Evolutionary conservation across 2,888 invertebrate genomes (phyloP), one percentile per base, ranked within the genome.

Genomic region (Spisula solida): DNA sequence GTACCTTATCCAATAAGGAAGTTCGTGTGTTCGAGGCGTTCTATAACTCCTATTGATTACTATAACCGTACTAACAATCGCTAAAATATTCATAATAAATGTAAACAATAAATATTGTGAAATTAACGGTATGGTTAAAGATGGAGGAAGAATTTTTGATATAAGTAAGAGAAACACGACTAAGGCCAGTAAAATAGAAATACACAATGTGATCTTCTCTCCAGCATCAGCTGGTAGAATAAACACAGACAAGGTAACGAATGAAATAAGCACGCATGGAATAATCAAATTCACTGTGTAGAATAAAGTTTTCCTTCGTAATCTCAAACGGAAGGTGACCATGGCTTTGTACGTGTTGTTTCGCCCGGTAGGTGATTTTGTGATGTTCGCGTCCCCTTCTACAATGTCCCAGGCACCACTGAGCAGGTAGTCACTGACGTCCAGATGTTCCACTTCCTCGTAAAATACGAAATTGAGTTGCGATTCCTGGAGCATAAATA

Each of bases 31-130:
- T 95, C 98, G 97, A 85, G 98, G 99, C 75, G 98, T 97, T 41
- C 99, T 98, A 97, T 99, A 99, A 97, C 99, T 99, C 98, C 99
- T 99, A 97, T 99, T 99, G 96, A 99, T 99, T 96, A 99, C 99
- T 96, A 99, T 98, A 93, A 99, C 99, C 48, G 99, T 99, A 87
- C 99, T 98, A 95, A 99, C 97, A 97, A 99, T 99, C 97, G 99
- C 99, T 96, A 99, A 98, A 90, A 99, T 99, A 97, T 99, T 99
- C 99, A 99, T 99, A 95, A 99, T 99, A 97, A 99, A 99, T 88
- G 99, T 99, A 97, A 99, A 99, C 84, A 99, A 97, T 93, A 99
- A 98, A 97, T 99, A 99, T 97, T 99, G 99, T 97, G 99, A 99
- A 96, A 99, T 99, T 91, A 99, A 98, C 87, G 99, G 99, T 96